phyloP scores from a whole-genome alignment of 2,113 vertebrate genomes.

The Xiphophorus hellerii region DNA sequence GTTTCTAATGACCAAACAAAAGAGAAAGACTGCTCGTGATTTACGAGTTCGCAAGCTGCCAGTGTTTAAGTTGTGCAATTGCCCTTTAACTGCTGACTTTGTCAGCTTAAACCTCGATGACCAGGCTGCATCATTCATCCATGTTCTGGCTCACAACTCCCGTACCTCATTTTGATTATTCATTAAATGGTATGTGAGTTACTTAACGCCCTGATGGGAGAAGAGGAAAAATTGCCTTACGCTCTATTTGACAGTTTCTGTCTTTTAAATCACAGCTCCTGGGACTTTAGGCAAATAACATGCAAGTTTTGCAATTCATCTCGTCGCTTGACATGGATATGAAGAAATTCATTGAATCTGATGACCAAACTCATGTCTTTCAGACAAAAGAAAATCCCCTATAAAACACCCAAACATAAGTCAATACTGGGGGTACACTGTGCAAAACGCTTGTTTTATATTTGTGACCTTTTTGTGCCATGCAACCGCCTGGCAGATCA shows the following conservation, averaged over 20 bases:
- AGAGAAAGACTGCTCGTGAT: constrained; percentile 18
- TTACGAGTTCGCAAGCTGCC: constrained; percentile 31
- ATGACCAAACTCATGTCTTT: neutral
- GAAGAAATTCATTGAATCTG: neutral
- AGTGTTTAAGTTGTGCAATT: constrained; percentile 41
- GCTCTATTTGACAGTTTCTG: constrained; percentile 1
- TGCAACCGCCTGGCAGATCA: constrained; percentile 35
- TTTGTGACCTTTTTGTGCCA: constrained; percentile 8
- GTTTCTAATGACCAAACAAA: constrained; percentile 18
- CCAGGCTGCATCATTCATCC: constrained; percentile 19
- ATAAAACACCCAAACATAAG: neutral
- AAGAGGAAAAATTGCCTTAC: constrained; percentile 27
- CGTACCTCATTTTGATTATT: constrained; percentile 17
- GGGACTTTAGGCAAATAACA: neutral
- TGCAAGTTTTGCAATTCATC: neutral
- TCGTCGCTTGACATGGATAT: neutral
- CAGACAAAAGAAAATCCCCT: no score
- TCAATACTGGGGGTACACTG: neutral
- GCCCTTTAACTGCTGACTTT: constrained; percentile 22
- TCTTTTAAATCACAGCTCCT: constrained; percentile 4
- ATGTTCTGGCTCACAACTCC: constrained; percentile 11
- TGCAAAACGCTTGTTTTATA: neutral
- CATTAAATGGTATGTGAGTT: constrained; percentile 11
- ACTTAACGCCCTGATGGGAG: constrained; percentile 39
- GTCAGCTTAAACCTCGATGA: constrained; percentile 37